These are phyloP conservation scores for Podarcis siculus DNA, from an alignment of 2,797 vertebrate species.

Conservation along the genomic window DNA sequence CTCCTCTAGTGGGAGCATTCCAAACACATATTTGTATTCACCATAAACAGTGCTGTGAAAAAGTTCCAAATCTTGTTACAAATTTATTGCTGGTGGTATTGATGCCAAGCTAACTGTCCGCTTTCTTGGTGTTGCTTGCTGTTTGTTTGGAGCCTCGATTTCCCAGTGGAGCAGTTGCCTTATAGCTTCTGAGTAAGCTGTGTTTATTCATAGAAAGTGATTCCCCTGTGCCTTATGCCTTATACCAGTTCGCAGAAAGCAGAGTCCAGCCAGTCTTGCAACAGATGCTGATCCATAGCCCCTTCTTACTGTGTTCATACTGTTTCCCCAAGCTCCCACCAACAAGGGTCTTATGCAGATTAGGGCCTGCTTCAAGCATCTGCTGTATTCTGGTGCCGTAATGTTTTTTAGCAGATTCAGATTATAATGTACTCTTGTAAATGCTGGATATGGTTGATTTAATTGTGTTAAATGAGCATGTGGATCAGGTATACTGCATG, in stretches of 20 bases:
- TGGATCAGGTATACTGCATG: rapidly evolving
- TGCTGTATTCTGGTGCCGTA: background rate
- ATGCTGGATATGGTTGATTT: background rate
- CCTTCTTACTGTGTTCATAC: background rate
- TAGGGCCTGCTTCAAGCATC: background rate
- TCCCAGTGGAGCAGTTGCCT: background rate
- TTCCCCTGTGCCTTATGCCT: background rate
- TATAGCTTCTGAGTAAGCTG: background rate
- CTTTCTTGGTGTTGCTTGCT: background rate
- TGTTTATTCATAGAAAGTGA: background rate
- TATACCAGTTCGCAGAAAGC: background rate
- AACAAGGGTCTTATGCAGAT: background rate
- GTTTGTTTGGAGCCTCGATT: background rate
- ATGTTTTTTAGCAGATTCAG: slow-evolving; percentile 2
- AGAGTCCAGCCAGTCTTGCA: background rate
- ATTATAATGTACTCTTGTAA: background rate
- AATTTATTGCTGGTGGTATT: background rate
- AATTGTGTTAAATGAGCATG: rapidly evolving
- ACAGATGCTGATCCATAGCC: background rate
- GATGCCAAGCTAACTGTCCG: background rate
- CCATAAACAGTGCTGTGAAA: background rate
- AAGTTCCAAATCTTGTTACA: background rate
- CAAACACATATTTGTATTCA: background rate
- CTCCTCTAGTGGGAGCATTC: background rate
- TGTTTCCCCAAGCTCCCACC: background rate